These are phyloP conservation scores for Orthosia gracilis DNA, from an alignment of 2,888 invertebrate species.

Conservation along the genomic window DNA sequence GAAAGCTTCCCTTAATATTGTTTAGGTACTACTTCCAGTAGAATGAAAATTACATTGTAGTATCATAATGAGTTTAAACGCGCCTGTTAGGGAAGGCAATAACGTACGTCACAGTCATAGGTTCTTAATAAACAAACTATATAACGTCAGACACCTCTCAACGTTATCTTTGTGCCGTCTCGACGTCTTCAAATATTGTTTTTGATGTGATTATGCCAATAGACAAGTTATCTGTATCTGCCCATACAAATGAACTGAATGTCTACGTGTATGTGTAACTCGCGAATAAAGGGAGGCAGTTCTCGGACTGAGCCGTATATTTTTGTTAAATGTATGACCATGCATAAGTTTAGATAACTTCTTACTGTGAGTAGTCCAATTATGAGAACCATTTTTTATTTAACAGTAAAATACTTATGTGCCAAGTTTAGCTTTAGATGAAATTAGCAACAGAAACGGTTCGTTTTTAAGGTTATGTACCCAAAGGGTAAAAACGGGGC, in stretches of 20 bases:
- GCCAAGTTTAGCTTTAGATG: too few species aligned
- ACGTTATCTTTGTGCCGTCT: neutral
- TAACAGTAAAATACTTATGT: too few species aligned
- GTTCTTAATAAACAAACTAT: neutral
- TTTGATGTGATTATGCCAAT: neutral
- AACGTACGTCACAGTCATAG: neutral
- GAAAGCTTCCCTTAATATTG: neutral
- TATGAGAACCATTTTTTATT: too few species aligned
- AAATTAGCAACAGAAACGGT: too few species aligned
- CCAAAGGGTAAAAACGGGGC: too few species aligned
- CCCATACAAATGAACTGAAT: neutral
- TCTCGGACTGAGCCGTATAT: too few species aligned
- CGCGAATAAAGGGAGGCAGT: too few species aligned
- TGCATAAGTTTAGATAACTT: too few species aligned
- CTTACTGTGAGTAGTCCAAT: too few species aligned
- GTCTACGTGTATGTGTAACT: neutral
- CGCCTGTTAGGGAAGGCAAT: neutral
- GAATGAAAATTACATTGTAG: neutral
- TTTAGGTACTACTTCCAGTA: neutral
- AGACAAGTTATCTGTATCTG: neutral
- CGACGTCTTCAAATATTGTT: slow-evolving; percentile 3
- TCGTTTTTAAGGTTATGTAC: too few species aligned
- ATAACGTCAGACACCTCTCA: neutral
- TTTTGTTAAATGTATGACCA: too few species aligned
- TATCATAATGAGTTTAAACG: neutral